Conservation (phyloP, 2,113 vertebrate species). For the Raja brachyura region DNA sequence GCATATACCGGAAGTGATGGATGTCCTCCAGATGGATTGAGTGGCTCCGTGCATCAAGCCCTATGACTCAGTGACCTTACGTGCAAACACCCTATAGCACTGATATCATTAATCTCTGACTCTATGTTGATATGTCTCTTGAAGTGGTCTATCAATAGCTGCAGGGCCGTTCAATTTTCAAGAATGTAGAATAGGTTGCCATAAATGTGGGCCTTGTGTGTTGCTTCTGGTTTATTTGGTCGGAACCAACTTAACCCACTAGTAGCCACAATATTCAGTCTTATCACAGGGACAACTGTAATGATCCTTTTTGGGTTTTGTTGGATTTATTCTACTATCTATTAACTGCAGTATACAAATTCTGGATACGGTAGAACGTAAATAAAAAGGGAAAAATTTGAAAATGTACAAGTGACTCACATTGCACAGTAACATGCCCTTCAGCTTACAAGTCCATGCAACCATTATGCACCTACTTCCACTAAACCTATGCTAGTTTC, state of each 20-base stretch:
- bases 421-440: no score
- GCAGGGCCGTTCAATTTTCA: background rate
- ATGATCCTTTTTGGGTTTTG: background rate
- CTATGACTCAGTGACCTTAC: no score
- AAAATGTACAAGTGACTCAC: no score
- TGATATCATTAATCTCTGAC: background rate
- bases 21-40: no score
- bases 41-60: no score
- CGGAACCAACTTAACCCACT: background rate
- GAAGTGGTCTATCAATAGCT: background rate
- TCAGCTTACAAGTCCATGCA: no score
- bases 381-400: background rate
- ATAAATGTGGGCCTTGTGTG: background rate
- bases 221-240: background rate
- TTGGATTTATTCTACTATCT: background rate
- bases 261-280: background rate
- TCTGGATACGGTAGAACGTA: background rate
- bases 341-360: background rate
- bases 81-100: no score
- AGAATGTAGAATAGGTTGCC: background rate
- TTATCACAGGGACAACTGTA: background rate
- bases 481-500: no score
- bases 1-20: no score
- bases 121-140: background rate
- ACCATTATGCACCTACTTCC: no score